phyloP scores from a whole-genome alignment of 2,797 vertebrate species.

The Scleropages formosus region DNA sequence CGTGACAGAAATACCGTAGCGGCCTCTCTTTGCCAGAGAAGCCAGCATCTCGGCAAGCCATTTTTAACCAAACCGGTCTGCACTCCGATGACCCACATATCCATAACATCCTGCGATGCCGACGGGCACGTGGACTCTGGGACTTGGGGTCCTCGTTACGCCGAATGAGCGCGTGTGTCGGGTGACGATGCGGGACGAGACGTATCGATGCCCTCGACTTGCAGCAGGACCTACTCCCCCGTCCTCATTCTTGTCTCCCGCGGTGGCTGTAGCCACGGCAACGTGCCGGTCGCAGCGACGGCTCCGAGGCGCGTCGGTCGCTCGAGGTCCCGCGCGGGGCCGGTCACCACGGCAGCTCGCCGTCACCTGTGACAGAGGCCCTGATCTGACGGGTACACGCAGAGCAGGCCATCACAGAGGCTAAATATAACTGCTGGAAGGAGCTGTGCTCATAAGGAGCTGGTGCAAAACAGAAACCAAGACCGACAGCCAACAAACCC shows the following conservation, averaged over 20 bases:
- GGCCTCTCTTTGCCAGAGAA: background rate
- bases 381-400: slow-evolving; percentile 1
- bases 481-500: background rate
- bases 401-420: background rate
- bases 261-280: background rate
- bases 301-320: background rate
- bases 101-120: background rate
- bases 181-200: no score
- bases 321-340: background rate
- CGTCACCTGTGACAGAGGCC: background rate
- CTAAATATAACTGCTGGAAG: slow-evolving; percentile 18
- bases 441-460: background rate
- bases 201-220: no score
- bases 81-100: slow-evolving; percentile 13
- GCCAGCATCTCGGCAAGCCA: background rate
- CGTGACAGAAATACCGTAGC: background rate
- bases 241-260: background rate
- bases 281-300: background rate
- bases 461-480: background rate
- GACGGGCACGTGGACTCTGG: background rate
- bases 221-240: no score
- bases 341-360: background rate
- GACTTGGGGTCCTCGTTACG: background rate
- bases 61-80: slow-evolving; percentile 1
- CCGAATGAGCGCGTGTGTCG: no score